Evolutionary conservation across 2,113 vertebrate genomes (phyloP).

Genomic region (Clinocottus analis): DNA sequence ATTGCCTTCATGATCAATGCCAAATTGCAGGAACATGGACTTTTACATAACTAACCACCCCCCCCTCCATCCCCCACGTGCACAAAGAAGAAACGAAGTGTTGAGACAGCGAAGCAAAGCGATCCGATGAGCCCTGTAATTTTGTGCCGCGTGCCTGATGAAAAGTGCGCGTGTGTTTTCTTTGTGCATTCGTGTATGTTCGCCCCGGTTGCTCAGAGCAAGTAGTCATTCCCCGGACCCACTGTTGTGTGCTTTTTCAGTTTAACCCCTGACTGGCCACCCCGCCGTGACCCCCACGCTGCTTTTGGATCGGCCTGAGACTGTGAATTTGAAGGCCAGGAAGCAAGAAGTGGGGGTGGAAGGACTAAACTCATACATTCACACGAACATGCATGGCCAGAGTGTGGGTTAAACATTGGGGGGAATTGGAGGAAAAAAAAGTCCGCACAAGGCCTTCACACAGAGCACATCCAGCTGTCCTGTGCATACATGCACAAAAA

Average conservation of each 20-base stretch:
- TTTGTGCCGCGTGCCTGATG: neutral
- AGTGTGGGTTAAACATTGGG: neutral
- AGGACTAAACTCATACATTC: slow-evolving; percentile 36
- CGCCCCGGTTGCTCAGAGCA: slow-evolving; percentile 26
- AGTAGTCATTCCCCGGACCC: slow-evolving; percentile 38
- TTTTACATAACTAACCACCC: slow-evolving; percentile 50
- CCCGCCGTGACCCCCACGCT: slow-evolving; percentile 50
- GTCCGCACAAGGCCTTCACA: neutral
- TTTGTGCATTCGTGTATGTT: slow-evolving; percentile 11
- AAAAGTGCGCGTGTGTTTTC: neutral
- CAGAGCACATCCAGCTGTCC: neutral
- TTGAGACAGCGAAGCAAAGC: slow-evolving; percentile 10
- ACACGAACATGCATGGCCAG: neutral
- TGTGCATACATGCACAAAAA: neutral
- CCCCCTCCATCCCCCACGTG: slow-evolving; percentile 3
- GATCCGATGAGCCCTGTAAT: neutral
- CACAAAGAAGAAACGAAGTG: slow-evolving; percentile 31
- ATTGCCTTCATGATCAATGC: slow-evolving; percentile 61
- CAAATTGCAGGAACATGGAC: slow-evolving; percentile 52
- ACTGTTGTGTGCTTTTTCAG: slow-evolving; percentile 71
- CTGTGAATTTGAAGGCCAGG: slow-evolving; percentile 49
- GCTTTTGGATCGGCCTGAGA: slow-evolving; percentile 51
- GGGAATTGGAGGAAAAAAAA: neutral
- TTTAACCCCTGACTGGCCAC: slow-evolving; percentile 59
- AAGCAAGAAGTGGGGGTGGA: neutral